These are phyloP conservation scores for Plebejus melissa DNA, from an alignment of 2,888 invertebrate genomes.

Conservation along the genomic window DNA sequence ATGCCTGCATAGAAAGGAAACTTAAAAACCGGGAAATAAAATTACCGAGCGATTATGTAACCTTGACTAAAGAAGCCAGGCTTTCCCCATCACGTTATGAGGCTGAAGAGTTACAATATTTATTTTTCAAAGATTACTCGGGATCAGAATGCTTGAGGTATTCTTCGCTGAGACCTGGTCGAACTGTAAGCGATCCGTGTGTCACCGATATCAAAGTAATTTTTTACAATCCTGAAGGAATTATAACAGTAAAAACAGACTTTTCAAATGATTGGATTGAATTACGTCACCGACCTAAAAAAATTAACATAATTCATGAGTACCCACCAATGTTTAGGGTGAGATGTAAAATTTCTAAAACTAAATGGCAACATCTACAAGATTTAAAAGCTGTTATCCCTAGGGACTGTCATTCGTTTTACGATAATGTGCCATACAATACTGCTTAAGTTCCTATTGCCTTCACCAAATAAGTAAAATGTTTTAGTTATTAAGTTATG, in stretches of 20 bases:
- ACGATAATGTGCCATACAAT: conserved; percentile 26
- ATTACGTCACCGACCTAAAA: conserved; percentile 21
- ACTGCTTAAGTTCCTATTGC: conserved; percentile 4
- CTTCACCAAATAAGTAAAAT: not conserved
- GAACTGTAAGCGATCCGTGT: conserved; percentile 5
- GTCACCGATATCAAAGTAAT: conserved; percentile 21
- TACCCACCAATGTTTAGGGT: conserved; percentile 10
- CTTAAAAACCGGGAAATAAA: conserved; percentile 21
- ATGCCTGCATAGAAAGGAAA: conserved; percentile 21
- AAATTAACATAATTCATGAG: conserved; percentile 18
- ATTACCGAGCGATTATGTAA: conserved; percentile 17
- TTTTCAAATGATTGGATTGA: conserved; percentile 20
- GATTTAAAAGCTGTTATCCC: conserved; percentile 24
- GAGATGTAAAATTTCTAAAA: conserved; percentile 18
- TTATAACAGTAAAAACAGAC: conserved; percentile 25
- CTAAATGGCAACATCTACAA: conserved; percentile 26
- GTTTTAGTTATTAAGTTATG: conserved; percentile 9
- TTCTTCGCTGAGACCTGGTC: conserved; percentile 24
- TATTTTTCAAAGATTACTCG: conserved; percentile 19
- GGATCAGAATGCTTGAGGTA: conserved; percentile 3
- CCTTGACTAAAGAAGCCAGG: conserved; percentile 15
- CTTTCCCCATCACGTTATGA: conserved; percentile 13
- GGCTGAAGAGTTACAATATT: conserved; percentile 17
- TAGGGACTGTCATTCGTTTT: conserved; percentile 27
- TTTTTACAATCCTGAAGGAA: conserved; percentile 9